Conservation (phyloP, 2,797 vertebrate species). For the Bradypodion pumilum region DNA sequence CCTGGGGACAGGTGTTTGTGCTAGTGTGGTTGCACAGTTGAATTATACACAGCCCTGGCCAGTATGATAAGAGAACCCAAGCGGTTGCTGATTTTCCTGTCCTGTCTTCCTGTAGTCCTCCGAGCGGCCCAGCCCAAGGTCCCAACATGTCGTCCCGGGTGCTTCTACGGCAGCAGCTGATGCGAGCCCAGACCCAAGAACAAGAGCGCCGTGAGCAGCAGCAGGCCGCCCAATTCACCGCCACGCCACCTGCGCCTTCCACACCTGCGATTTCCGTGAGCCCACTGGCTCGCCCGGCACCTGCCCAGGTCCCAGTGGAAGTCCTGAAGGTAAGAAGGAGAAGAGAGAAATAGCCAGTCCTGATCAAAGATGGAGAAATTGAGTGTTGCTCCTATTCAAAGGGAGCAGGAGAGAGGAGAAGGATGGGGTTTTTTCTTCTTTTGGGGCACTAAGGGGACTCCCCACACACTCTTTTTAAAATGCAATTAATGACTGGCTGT, state of each 20-base stretch:
- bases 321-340: constrained; percentile 85
- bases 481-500: no score
- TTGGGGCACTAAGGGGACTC: no score
- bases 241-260: constrained; percentile 68
- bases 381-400: no score
- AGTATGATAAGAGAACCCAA: not conserved
- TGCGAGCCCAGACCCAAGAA: constrained; percentile 90
- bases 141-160: constrained; percentile 84
- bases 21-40: no score
- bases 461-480: no score
- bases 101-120: not conserved
- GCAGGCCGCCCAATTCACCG: constrained; percentile 79
- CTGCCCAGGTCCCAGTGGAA: constrained; percentile 88
- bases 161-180: constrained; percentile 90
- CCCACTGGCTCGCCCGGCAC: constrained; percentile 74
- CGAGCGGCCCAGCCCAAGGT: constrained; percentile 36
- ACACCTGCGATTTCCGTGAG: constrained; percentile 84
- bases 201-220: constrained; percentile 88
- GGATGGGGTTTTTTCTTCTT: no score
- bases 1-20: not conserved
- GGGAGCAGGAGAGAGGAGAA: not conserved
- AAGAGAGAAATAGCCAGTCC: not conserved
- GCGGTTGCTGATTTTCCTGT: not conserved
- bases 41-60: not conserved
- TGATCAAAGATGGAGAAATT: not conserved